A percentile compares a stretch with the other conserved stretches of the same genome.
phyloP scores from a whole-genome alignment of 2,888 invertebrate genomes.

The Andrena haemorrhoa region DNA sequence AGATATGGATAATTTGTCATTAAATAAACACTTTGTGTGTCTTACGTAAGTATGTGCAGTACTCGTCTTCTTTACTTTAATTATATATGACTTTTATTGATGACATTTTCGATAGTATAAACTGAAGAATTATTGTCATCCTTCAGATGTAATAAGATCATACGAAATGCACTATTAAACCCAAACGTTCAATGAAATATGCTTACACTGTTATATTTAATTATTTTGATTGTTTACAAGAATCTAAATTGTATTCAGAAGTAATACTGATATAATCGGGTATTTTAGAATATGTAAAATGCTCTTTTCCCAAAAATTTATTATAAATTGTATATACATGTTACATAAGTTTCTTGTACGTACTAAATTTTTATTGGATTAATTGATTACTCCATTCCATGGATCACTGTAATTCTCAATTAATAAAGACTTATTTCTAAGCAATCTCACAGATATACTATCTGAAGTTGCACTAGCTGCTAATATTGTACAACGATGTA shows the following conservation, averaged over 20 bases:
- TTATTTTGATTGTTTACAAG: too few species aligned
- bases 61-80: neutral
- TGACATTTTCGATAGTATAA: neutral
- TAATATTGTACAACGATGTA: conserved; percentile 90
- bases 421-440: conserved; percentile 89
- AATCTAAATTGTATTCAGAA: neutral
- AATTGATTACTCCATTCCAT: conserved; percentile 76
- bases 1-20: conserved; percentile 67
- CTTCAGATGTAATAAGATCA: conserved; percentile 69
- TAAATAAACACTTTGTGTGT: conserved; percentile 71
- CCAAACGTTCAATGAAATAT: neutral
- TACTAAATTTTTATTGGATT: neutral
- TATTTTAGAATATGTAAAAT: conserved; percentile 4
- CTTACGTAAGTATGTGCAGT: conserved; percentile 67
- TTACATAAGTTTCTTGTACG: neutral
- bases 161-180: conserved; percentile 35
- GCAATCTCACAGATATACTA: conserved; percentile 86
- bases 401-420: conserved; percentile 90
- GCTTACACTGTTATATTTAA: neutral
- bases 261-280: neutral
- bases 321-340: conserved; percentile 1
- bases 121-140: conserved; percentile 14
- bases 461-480: conserved; percentile 86
- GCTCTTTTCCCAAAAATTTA: neutral
- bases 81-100: neutral